Base-by-base conservation (phyloP, 2,888 invertebrate species). In the Ceriagrion tenellum region DNA sequence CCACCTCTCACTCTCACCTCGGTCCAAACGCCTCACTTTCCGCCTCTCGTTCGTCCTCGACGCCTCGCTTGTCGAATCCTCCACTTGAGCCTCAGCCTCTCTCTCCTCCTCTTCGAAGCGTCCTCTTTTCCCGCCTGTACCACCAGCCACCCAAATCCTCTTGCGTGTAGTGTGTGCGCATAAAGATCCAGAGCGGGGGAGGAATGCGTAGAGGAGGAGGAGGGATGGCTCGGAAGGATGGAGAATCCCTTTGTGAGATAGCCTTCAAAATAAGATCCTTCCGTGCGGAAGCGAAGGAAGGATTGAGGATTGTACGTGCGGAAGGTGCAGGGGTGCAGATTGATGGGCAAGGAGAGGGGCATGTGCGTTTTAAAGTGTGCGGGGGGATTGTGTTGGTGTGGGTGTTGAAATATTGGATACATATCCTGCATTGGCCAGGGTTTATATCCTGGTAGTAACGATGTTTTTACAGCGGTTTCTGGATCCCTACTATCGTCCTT, bases 181-280 rank as follows among this genome's bases (percentile, higher is more conserved):
- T 35, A 81, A 35, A 35, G 81, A 35, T 13, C n/a, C 63, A 18
- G 69, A 55, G 89, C 8, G 35, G 23, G 23, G 88, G 20, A 59
- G 40, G 35, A 63, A 20, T 35, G 63, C 63, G 18, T n/a, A 30
- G 35, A 55, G 90, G 30, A 90, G 56, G n/a, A 91, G 69, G 47
- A 40, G 35, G 35, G 35, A 81, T 30, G 81, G 12, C 13, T 81
- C 26, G 81, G 35, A 81, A 81, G 16, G 35, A 35, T 16, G 35
- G 81, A 13, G 81, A 35, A 81, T 81, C 81, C 81, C 47, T 93
- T 40, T 74, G 63, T 63, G 89, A n/a, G 69, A 47, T 26, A 40
- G 93, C 69, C 63, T 74, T 93, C 93, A 93, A 93, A 93, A 93
- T 93, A 93, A 93, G 93, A 47, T 47, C 69, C 93, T 47, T 93